Evolutionary conservation across 2,113 vertebrate species (phyloP), one percentile per base, ranked within the genome.

Genomic region (Nothobranchius kuhntae): DNA sequence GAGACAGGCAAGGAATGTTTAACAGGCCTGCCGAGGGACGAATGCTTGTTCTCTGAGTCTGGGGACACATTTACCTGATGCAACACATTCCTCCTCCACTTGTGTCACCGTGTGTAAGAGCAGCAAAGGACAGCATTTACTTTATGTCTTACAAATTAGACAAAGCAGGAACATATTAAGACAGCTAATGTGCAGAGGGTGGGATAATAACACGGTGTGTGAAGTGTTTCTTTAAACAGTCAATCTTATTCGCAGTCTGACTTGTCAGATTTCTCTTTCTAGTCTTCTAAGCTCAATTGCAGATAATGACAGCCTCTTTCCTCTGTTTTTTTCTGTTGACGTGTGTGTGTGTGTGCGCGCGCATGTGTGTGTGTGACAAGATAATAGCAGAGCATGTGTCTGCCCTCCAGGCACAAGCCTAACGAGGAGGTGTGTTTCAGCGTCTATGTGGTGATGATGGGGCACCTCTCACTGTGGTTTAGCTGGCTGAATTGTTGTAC

Each of bases 1-100:
- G 80, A 84, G 84, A 88, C 68, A 75, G 76, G 71, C 68, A 73
- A 91, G 93, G 91, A 93, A 93, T 91, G 92, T 93, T 92, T 91
- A 80, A 83, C 82, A 93, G 91, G 93, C 91, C 93, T 92, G 94
- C 87, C 48, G 87, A 95, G 91, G 94, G 92, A 93, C 88, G 93
- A 83, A 87, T 61, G 65, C 83, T 87, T 80, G n/a, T 91, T 91
- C 90, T 72, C 45, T 91, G 75, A 83, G 56, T 62, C 70, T 24
- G 47, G 81, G 86, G 81, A 92, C 88, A 86, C 82, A 72, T 83
- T 77, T 71, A 88, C 89, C 88, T 86, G 88, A 83, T 73, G 71
- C 73, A 77, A 78, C 74, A 70, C 87, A 91, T 87, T 89, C 88
- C 77, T 84, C 63, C 9, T 54, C 56, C 65, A 73, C 60, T 55